These are phyloP conservation scores for Anguilla pacifica DNA, from an alignment of 2,797 vertebrate genomes.

Conservation along the genomic window DNA sequence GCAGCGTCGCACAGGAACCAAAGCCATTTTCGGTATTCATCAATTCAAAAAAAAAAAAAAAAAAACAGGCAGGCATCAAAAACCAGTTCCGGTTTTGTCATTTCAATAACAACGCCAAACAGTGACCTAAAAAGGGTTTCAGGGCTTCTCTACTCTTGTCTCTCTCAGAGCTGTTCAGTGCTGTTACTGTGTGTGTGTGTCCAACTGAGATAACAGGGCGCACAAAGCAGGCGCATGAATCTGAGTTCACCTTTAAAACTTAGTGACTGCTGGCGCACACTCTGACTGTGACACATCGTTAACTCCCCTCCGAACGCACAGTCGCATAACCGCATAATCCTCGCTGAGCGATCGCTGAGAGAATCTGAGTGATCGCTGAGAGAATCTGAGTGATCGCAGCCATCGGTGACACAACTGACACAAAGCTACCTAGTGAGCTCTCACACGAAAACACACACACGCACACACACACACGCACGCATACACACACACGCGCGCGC, in stretches of 20 bases:
- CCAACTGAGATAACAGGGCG: neutral
- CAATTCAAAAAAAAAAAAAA: neutral
- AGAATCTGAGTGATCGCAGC: neutral
- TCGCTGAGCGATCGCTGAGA: too few relatives aligned
- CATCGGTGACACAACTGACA: neutral
- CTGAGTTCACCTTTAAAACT: neutral
- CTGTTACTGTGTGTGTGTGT: neutral
- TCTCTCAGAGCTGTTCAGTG: neutral
- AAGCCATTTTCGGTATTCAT: neutral
- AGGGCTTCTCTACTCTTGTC: neutral
- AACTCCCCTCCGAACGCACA: neutral
- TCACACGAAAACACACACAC: constrained; percentile 20
- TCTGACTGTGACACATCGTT: neutral
- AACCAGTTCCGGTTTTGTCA: neutral
- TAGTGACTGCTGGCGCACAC: neutral
- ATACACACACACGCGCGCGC: neutral
- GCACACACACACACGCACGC: constrained; percentile 25
- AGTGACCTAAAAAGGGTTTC: neutral
- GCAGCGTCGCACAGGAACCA: neutral
- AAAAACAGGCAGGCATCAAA: neutral
- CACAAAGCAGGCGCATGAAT: neutral
- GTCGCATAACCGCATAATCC: neutral
- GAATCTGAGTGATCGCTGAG: neutral
- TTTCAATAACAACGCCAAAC: neutral
- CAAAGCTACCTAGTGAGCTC: constrained; percentile 53